These are phyloP conservation scores for Camponotus floridanus DNA, from an alignment of 1,140 invertebrate genomes.

Conservation along the genomic window DNA sequence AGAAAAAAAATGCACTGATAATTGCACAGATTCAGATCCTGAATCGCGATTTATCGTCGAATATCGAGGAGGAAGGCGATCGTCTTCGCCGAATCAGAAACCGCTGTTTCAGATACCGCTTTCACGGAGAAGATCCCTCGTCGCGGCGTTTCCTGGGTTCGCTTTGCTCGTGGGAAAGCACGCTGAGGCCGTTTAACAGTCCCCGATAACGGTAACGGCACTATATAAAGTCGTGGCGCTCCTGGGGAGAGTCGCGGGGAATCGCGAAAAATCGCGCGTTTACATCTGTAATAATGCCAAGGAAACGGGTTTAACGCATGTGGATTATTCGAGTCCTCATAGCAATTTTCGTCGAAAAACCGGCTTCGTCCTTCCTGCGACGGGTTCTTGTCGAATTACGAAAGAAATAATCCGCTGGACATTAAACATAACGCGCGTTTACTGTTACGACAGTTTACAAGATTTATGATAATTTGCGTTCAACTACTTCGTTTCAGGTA, in stretches of 20 bases:
- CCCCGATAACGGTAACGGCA: conserved; percentile 57
- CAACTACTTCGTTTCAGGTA: not conserved
- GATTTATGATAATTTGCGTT: not conserved
- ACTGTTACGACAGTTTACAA: conserved; percentile 21
- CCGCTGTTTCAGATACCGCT: not conserved
- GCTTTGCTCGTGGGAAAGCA: conserved; percentile 58
- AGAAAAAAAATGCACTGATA: not conserved
- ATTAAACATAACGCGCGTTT: conserved; percentile 19
- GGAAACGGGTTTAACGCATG: conserved; percentile 35
- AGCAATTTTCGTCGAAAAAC: conserved; percentile 42
- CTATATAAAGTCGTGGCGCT: conserved; percentile 30
- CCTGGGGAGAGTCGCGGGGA: not conserved
- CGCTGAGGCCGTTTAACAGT: conserved; percentile 40
- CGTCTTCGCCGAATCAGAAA: not conserved
- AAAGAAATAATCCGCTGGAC: not conserved
- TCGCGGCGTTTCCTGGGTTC: not conserved
- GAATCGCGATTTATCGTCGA: not conserved
- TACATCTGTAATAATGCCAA: conserved; percentile 20
- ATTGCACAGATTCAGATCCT: not conserved
- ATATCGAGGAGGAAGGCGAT: not conserved
- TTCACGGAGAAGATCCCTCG: conserved; percentile 41
- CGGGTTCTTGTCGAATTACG: conserved; percentile 20
- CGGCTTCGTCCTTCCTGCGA: not conserved
- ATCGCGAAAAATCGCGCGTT: conserved; percentile 59
- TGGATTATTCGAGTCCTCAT: not conserved